These are phyloP conservation scores for Cryptoblepharus egeriae DNA, from an alignment of 2,797 vertebrate species.

Conservation along the genomic window DNA sequence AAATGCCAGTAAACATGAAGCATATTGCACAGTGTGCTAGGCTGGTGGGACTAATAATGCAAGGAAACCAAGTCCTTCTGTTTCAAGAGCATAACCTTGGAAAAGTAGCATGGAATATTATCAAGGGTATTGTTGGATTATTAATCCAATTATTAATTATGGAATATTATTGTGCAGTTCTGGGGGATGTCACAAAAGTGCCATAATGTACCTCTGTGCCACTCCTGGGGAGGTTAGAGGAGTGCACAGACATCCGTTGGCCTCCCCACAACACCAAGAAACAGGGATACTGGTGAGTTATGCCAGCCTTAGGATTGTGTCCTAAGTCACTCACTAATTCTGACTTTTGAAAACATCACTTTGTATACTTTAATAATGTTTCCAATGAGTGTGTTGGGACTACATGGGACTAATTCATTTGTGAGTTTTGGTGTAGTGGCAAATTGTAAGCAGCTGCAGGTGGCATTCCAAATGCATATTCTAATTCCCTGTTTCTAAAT, in stretches of 20 bases:
- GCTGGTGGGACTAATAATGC: not conserved
- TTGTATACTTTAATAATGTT: conserved; percentile 12
- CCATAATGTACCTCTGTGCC: too few relatives aligned
- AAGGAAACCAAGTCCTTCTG: not conserved
- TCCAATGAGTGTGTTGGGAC: not conserved
- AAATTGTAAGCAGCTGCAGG: not conserved
- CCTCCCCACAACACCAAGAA: too few relatives aligned
- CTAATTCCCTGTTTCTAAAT: not conserved
- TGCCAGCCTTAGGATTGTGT: too few relatives aligned
- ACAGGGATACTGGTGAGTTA: too few relatives aligned
- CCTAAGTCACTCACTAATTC: not conserved
- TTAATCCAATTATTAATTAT: too few relatives aligned
- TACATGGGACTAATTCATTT: not conserved
- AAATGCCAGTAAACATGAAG: not conserved
- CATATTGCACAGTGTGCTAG: not conserved
- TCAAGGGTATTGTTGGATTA: too few relatives aligned
- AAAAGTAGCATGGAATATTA: not conserved
- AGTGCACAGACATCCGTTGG: too few relatives aligned
- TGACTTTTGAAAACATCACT: not conserved
- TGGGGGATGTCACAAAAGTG: too few relatives aligned
- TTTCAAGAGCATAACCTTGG: not conserved
- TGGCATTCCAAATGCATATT: conserved; percentile 9
- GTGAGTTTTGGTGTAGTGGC: not conserved
- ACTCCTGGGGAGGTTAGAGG: too few relatives aligned
- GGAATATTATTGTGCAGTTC: too few relatives aligned